Evolutionary conservation across 2,113 vertebrate species (phyloP), one percentile per base, ranked within the genome.

Genomic region (Condylura cristata): DNA sequence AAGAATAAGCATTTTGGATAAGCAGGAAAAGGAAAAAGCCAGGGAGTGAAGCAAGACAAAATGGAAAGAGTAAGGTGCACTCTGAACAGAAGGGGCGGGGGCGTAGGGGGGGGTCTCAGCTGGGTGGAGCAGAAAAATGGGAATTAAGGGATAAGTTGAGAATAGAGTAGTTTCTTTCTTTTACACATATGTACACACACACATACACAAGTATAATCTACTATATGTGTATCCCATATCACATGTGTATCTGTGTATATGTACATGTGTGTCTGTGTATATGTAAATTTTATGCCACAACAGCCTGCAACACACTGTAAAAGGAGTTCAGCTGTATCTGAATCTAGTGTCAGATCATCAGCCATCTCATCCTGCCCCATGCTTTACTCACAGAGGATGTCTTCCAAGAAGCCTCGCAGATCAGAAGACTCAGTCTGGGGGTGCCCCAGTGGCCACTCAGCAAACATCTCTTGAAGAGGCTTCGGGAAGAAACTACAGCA

Each of bases 261-360:
- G 3, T 26, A 8, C 22, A 3, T 41, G 8, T 61, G 1, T 10
- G 0, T 6, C 0, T 32, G 6, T 63, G 24, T 39, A 4, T 17
- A 7, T 39, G 13, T 18, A 76, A 32, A 75, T 63, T 37, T 79
- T 63, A 75, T 1, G 74, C 46, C 41, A 26, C 9, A 63, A 89
- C 37, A 75, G 44, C 71, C 51, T 2, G 68, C 12, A 68, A 84
- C 34, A 20, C 51, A 58, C 24, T 83, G 41, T n/a, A 17, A 30
- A 56, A 82, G 14, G 51, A 56, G 12, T 34, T 66, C 20, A 17
- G 10, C 17, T 74, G 89, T 91, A n/a, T 60, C n/a, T 68, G 60
- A 86, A 16, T 63, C 63, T 34, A 85, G 53, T 37, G 53, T n/a
- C 32, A 72, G n/a, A n/a, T n/a, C 41, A 8, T 51, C 34, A 28